Conservation (phyloP, 1,140 invertebrate genomes). For the Diplogasteroides magnus region DNA sequence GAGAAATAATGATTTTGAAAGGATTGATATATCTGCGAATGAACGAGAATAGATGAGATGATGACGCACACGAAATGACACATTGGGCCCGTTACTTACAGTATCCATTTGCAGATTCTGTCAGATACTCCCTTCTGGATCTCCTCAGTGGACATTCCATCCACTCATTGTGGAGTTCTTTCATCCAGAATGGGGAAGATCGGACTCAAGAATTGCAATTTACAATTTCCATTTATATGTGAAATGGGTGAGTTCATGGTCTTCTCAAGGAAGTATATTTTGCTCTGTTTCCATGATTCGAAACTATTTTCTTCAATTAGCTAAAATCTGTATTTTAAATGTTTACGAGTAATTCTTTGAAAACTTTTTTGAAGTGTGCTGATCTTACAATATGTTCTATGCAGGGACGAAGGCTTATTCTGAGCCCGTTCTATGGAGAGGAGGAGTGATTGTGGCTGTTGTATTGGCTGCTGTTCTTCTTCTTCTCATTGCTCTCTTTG, state of each 20-base stretch:
- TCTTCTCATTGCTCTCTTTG: constrained; percentile 30
- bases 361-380: constrained; percentile 16
- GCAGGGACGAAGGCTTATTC: constrained; percentile 48
- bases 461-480: constrained; percentile 33
- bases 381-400: constrained; percentile 15
- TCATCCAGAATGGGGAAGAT: constrained; percentile 36
- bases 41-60: no score
- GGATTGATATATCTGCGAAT: no score
- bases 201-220: constrained; percentile 46
- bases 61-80: no score
- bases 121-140: constrained; percentile 41
- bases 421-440: constrained; percentile 50
- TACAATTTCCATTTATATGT: constrained; percentile 51
- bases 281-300: no score
- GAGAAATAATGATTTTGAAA: no score
- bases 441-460: constrained; percentile 34
- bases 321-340: no score
- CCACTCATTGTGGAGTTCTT: constrained; percentile 52
- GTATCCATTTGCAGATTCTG: not conserved
- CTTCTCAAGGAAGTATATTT: constrained; percentile 4
- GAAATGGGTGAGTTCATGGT: constrained; percentile 37
- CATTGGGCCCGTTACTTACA: no score
- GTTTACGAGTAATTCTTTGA: not conserved
- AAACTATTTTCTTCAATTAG: no score
- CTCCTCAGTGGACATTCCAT: constrained; percentile 41